Conservation (phyloP, 2,113 vertebrate genomes). For the Alethe diademata region DNA sequence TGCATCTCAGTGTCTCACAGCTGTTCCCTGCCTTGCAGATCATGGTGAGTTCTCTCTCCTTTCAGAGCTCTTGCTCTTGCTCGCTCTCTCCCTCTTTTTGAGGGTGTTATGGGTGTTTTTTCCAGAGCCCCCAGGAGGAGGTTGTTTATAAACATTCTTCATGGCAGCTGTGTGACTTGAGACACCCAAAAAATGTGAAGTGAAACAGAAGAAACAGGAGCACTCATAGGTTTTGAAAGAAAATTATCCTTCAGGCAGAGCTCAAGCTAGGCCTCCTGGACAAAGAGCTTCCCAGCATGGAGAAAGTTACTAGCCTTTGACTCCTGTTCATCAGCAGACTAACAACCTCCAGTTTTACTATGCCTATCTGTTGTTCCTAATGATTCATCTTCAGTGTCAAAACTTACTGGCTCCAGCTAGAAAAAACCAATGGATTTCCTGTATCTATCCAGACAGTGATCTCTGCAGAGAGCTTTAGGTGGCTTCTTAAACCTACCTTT, state of each 20-base stretch:
- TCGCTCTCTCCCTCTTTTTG: neutral
- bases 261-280: neutral
- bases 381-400: neutral
- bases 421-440: neutral
- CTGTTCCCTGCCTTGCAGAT: rapidly evolving
- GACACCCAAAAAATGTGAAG: neutral
- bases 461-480: neutral
- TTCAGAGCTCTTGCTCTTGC: neutral
- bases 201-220: neutral
- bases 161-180: neutral
- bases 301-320: neutral
- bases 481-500: neutral
- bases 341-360: neutral
- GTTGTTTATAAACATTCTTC: neutral
- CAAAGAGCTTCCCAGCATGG: neutral
- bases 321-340: neutral
- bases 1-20: neutral
- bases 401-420: neutral
- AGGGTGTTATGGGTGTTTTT: neutral
- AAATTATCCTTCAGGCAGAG: neutral
- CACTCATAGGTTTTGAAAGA: neutral
- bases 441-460: neutral
- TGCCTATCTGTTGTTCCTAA: neutral
- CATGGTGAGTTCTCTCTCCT: neutral
- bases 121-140: neutral